Evolutionary conservation across 2,888 invertebrate genomes (phyloP).

Genomic region (Villa cingulata): DNA sequence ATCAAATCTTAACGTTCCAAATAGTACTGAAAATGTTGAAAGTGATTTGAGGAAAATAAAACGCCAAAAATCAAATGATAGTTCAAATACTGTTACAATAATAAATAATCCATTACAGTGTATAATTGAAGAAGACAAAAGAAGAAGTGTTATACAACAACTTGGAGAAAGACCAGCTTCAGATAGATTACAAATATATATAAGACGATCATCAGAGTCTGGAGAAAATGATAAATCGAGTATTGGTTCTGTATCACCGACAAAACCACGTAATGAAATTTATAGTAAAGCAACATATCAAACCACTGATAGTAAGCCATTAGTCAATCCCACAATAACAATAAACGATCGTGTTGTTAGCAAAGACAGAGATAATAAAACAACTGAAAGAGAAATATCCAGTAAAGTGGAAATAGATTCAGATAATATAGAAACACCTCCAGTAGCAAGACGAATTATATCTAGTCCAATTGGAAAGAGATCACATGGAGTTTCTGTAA

Average conservation of each 20-base stretch:
- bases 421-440: constrained; percentile 83
- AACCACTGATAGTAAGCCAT: neutral
- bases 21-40: constrained; percentile 43
- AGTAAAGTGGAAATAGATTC: constrained; percentile 76
- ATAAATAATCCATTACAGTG: constrained; percentile 36
- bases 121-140: constrained; percentile 49
- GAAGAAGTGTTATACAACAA: constrained; percentile 43
- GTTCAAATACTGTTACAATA: constrained; percentile 32
- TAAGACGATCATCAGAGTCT: constrained; percentile 37
- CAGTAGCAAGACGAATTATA: constrained; percentile 58
- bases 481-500: neutral
- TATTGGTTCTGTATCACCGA: constrained; percentile 3
- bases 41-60: constrained; percentile 41
- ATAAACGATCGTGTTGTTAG: no score
- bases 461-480: constrained; percentile 19
- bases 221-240: constrained; percentile 13
- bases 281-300: neutral
- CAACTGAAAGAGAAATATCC: constrained; percentile 24
- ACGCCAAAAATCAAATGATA: constrained; percentile 43
- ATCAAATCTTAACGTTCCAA: constrained; percentile 49
- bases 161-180: constrained; percentile 38
- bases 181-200: constrained; percentile 47
- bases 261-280: neutral
- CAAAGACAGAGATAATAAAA: constrained; percentile 20
- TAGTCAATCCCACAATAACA: no score